Conservation (phyloP, 2,888 invertebrate species). For the Mactromeris polynyma region DNA sequence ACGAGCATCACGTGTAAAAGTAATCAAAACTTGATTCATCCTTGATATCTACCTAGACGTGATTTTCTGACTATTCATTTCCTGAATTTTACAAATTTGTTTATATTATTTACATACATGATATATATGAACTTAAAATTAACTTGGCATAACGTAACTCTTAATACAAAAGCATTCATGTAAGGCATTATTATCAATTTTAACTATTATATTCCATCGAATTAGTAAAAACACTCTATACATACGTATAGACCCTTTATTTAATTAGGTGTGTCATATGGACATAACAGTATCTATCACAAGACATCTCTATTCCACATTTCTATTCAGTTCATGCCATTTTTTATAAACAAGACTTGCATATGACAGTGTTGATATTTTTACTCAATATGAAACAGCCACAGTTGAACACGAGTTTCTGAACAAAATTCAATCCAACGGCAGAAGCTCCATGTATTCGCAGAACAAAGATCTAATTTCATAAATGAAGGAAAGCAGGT, state of each 20-base stretch:
- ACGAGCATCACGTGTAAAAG: no score
- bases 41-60: no score
- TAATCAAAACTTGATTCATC: no score
- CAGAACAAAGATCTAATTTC: neutral
- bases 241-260: neutral
- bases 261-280: neutral
- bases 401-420: neutral
- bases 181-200: no score
- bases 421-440: neutral
- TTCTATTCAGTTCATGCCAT: neutral
- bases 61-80: no score
- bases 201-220: no score
- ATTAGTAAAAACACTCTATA: neutral
- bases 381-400: neutral
- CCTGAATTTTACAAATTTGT: no score
- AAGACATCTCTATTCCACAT: neutral
- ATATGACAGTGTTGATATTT: neutral
- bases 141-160: no score
- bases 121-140: no score
- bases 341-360: neutral
- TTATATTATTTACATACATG: no score
- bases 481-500: neutral
- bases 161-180: no score
- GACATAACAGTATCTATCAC: neutral
- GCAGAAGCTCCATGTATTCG: neutral